Evolutionary conservation across 2,113 vertebrate species (phyloP).

Genomic region (Chlamydotis undulata): DNA sequence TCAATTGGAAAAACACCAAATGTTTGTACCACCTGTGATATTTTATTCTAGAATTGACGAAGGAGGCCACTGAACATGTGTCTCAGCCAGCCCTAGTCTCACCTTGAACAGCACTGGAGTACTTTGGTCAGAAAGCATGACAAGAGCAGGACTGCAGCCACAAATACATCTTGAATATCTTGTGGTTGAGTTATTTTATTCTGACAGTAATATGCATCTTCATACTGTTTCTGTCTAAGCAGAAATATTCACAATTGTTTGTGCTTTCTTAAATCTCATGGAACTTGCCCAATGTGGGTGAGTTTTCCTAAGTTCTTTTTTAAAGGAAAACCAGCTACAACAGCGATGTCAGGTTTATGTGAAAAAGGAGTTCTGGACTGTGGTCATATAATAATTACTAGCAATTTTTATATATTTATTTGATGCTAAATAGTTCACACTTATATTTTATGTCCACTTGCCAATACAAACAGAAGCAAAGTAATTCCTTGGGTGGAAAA

Average conservation of each 20-base stretch:
- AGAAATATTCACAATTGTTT: background rate
- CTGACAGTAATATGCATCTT: background rate
- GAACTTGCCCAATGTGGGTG: background rate
- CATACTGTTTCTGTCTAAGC: background rate
- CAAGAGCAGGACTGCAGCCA: background rate
- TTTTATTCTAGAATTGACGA: background rate
- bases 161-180: background rate
- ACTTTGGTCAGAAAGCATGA: background rate
- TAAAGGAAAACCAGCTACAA: background rate
- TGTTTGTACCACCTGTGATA: background rate
- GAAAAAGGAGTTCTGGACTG: background rate
- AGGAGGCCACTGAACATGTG: background rate
- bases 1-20: background rate
- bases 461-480: conserved; percentile 27
- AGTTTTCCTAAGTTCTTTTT: background rate
- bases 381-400: background rate
- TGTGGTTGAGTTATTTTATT: background rate
- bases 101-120: background rate
- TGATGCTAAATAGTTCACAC: conserved; percentile 3
- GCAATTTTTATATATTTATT: conserved; percentile 21
- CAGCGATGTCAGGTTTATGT: background rate
- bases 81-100: background rate
- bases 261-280: background rate
- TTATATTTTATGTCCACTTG: conserved; percentile 6
- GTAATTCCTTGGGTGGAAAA: conserved; percentile 10